Evolutionary conservation across 1,140 invertebrate genomes (phyloP), one percentile per base, ranked within the genome.

Genomic region (Anastrepha ludens): DNA sequence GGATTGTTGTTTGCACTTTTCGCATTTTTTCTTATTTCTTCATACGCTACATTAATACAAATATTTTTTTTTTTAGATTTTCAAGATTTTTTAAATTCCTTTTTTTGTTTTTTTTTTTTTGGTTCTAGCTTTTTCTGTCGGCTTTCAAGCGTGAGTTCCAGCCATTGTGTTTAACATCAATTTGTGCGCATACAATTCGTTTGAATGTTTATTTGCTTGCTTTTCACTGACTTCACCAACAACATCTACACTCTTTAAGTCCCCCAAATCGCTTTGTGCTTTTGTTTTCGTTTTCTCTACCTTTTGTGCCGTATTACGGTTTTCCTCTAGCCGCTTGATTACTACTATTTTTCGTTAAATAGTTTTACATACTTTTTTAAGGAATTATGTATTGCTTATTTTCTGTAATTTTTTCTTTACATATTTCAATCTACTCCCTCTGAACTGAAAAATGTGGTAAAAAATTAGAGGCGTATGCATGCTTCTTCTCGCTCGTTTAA

Each of bases 171-270:
- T 47, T 55, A 47, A 81, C 74, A 81, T 81, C 50, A 55, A 81
- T 81, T 81, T 81, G 74, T 81, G 74, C 74, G 74, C 74, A 81
- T 81, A 81, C 74, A 81, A 81, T 81, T 81, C 74, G 74, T 58
- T 81, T 55, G 7, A 50, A 50, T 55, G 50, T 81, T 81, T 20
- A 41, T 17, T 74, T 47, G 67, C 44, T 74, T 55, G 50, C 50
- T 29, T 47, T 74, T 6, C 15, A 44, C 2, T 47, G 13, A 1
- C 13, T 41, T 41, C 67, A n/a, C 17, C 7, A 11, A 47, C 17
- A 1, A 1, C 6, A 55, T 55, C 39, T 47, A 44, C 50, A 55
- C 13, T 47, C 4, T 39, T 44, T 41, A 39, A 74, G 5, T 13
- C 15, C 13, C 67, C 13, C 67, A 74, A 74, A 74, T 74, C 67